Conservation (phyloP, 2,888 invertebrate species). For the Nudaria mundana region DNA sequence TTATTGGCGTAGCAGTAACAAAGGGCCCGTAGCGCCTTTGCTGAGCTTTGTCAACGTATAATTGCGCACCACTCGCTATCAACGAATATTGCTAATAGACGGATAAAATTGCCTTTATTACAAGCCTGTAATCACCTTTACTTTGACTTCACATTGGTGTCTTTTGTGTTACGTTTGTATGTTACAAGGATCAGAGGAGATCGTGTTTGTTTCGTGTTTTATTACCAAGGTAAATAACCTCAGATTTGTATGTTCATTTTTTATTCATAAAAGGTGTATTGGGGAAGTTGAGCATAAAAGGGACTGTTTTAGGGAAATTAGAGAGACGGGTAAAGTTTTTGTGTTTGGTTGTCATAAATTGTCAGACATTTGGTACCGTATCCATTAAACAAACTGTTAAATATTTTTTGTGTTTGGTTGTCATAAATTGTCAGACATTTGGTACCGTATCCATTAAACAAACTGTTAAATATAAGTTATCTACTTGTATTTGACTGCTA, state of each 20-base stretch:
- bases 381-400: too few species aligned
- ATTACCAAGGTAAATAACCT: constrained; percentile 1
- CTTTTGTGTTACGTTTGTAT: constrained; percentile 6
- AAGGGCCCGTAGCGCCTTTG: constrained; percentile 48
- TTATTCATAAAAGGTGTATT: background rate
- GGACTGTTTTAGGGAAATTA: too few species aligned
- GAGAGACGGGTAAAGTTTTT: too few species aligned
- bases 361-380: too few species aligned
- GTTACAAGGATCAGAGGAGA: background rate
- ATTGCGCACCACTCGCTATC: constrained; percentile 45
- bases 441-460: too few species aligned
- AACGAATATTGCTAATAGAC: constrained; percentile 32
- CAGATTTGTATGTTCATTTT: background rate
- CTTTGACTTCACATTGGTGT: constrained; percentile 16
- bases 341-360: too few species aligned
- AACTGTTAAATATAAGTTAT: too few species aligned
- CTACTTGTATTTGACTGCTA: too few species aligned
- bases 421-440: too few species aligned
- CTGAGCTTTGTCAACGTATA: constrained; percentile 57
- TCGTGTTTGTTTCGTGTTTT: background rate
- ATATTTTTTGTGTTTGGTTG: too few species aligned
- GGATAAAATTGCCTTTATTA: constrained; percentile 33
- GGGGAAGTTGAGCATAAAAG: too few species aligned
- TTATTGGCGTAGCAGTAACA: constrained; percentile 62
- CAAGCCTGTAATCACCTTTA: constrained; percentile 26